Base-by-base conservation (phyloP, 2,113 vertebrate genomes). In the Mionectes macconnelli region DNA sequence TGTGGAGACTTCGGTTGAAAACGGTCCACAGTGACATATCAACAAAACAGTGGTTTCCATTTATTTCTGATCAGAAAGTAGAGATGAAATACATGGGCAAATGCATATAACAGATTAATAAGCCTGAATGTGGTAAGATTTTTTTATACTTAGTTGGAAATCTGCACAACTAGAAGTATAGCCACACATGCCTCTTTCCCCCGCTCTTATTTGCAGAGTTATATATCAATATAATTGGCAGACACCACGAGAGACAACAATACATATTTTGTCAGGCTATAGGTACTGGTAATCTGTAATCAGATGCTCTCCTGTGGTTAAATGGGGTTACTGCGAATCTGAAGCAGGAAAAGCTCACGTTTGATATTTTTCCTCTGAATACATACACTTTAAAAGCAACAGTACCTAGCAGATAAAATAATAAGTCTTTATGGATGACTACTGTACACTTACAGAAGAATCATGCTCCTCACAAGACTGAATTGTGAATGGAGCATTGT, bases 291-390 rank as follows among this genome's bases (percentile, higher is more conserved):
- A 44, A 72, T 56, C 30, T 79, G 91, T 84, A 66, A 86, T 62
- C 78, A 79, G 88, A 49, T 78, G 94, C 89, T 89, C 84, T 88
- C 91, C 89, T 90, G 89, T 95, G 89, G 72, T 85, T 93, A 83
- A 93, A 55, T 7, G 40, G 16, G 15, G 59, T 80, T 94, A 93
- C 77, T 91, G 49, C 10, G 0, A 73, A 87, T 42, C 64, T 45
- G 27, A 44, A 57, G 16, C 12, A 45, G 55, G 30, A 83, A 37
- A 66, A 83, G 42, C 50, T 52, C 45, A 8, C 1, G 3, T 42
- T 56, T 57, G 14, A 1, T 33, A 9, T 13, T 63, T 20, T 60
- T 14, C n/a, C 59, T 56, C 78, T 85, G 56, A 66, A 84, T 44
- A 37, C 12, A 33, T 3, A 20, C 31, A 17, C 20, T 40, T 49